Conservation (phyloP, 2,888 invertebrate species). For the Catotricha subobsoleta region DNA sequence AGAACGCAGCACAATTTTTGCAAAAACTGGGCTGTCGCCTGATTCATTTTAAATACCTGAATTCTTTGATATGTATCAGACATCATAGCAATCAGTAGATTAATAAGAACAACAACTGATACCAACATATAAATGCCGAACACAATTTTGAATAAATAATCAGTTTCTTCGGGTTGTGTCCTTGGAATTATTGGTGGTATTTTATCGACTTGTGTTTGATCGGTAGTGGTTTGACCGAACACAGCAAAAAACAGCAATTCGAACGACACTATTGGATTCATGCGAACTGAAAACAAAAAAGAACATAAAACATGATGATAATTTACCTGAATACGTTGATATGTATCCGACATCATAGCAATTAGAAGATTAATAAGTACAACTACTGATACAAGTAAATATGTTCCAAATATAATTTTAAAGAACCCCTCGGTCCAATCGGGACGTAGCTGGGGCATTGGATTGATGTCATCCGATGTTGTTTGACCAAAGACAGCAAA, state of each 20-base stretch:
- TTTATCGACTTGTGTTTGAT: slow-evolving; percentile 53
- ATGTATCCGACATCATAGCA: slow-evolving; percentile 99
- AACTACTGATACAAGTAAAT: slow-evolving; percentile 95
- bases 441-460: slow-evolving; percentile 49
- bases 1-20: too few relatives aligned
- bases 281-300: slow-evolving; percentile 49
- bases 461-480: slow-evolving; percentile 66
- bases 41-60: slow-evolving; percentile 78
- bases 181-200: slow-evolving; percentile 32
- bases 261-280: slow-evolving; percentile 83
- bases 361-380: slow-evolving; percentile 97
- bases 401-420: slow-evolving; percentile 87
- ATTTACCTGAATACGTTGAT: slow-evolving; percentile 95
- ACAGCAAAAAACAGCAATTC: slow-evolving; percentile 98
- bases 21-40: too few relatives aligned
- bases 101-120: slow-evolving; percentile 96
- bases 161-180: slow-evolving; percentile 65
- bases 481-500: slow-evolving; percentile 95
- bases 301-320: slow-evolving; percentile 14
- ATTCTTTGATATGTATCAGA: slow-evolving; percentile 99
- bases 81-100: slow-evolving; percentile 99
- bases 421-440: slow-evolving; percentile 72
- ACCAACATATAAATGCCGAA: slow-evolving; percentile 97
- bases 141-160: slow-evolving; percentile 69
- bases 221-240: slow-evolving; percentile 82